Base-by-base conservation (phyloP, 2,888 invertebrate species). In the Drosophila diplacantha region DNA sequence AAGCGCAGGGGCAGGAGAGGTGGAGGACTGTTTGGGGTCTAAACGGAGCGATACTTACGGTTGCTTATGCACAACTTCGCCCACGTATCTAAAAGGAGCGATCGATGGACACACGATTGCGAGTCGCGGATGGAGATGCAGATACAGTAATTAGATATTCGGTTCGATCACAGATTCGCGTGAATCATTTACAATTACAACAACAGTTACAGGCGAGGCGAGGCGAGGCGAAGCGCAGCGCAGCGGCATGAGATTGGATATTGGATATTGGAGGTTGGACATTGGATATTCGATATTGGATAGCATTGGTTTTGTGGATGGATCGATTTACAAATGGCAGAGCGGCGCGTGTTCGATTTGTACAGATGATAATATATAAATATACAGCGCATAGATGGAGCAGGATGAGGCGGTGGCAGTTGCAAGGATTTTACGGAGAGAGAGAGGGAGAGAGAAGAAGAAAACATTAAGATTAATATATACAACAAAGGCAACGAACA, bases 41-140 rank as follows among this genome's bases (percentile, higher is more conserved):
- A 37, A 35, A 35, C 54, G 59, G 57, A 66, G 59, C 54, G 51
- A 70, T 86, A 92, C 92, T 93, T 91, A 93, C 92, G 92, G 92
- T 88, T 92, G 92, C 83, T 92, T 92, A 88, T 92, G 92, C 88
- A 92, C 91, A 85, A 92, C 92, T 89, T 92, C 93, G 77, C 92
- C 92, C 82, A 92, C 92, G 90, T 92, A 91, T 90, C 92, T 92
- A 89, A 54, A 39, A 74, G 55, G 69, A 71, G 71, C 74, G 71
- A 69, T 68, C 77, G 72, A 70, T 66, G 34, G 47, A 57, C 58
- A 62, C 57, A 65, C 65, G 56, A 51, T 37, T 53, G 44, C 58
- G 50, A 52, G 49, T 49, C 51, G 39, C 50, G 44, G 55, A 69
- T 69, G 69, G 54, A 47, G 58, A 38, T 60, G 50, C 55, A 41